Conservation (phyloP, 92 coral and sea anemone genomes). For the Porites divaricata region DNA sequence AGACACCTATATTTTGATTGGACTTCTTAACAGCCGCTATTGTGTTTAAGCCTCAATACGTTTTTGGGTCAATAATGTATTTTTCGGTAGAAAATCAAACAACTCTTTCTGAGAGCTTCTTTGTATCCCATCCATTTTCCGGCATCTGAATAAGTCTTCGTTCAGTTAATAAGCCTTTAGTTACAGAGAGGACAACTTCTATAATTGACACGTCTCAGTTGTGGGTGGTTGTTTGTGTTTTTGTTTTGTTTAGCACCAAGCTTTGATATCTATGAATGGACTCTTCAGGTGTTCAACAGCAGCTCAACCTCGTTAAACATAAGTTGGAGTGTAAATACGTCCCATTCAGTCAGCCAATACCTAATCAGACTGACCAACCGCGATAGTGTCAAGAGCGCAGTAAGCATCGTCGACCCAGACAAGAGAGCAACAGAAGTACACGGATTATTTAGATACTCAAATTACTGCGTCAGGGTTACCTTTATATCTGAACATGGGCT, state of each 20-base stretch:
- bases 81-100: no score
- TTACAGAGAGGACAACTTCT: no score
- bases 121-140: no score
- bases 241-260: not conserved
- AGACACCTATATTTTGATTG: no score
- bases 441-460: not conserved
- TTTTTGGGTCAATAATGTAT: no score
- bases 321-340: not conserved
- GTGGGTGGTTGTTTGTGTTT: not conserved
- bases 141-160: no score
- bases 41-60: no score
- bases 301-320: constrained; percentile 15
- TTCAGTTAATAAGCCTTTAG: no score
- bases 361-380: not conserved
- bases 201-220: no score
- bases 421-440: not conserved
- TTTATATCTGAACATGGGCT: not conserved
- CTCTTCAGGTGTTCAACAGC: not conserved
- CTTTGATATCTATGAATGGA: not conserved
- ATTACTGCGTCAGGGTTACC: not conserved
- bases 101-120: no score
- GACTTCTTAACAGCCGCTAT: no score
- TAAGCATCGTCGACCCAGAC: not conserved
- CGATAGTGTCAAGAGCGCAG: not conserved
- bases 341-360: not conserved